phyloP scores from a whole-genome alignment of 2,888 invertebrate species.

The Apodemia hepburni region DNA sequence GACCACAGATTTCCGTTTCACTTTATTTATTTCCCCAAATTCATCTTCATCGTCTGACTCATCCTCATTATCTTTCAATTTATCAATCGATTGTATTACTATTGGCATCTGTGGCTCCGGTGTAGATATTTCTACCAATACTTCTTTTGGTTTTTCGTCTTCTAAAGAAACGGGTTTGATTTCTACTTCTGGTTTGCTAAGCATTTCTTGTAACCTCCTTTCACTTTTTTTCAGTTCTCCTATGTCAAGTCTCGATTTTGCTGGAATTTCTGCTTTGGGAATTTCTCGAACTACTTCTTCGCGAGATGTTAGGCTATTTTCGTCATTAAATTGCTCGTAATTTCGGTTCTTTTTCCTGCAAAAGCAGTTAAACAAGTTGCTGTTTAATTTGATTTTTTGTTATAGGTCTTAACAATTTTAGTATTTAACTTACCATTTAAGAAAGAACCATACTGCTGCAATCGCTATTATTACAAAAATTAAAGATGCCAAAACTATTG shows the following conservation, averaged over 20 bases:
- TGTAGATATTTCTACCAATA: conserved; percentile 43
- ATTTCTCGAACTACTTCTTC: conserved; percentile 40
- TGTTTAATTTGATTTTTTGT: too few species aligned
- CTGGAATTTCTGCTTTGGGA: conserved; percentile 40
- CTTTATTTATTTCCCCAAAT: conserved; percentile 53
- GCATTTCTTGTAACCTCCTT: conserved; percentile 58
- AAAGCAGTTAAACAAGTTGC: conserved; percentile 33
- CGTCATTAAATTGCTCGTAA: conserved; percentile 55
- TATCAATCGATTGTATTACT: conserved; percentile 66
- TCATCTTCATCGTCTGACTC: conserved; percentile 61
- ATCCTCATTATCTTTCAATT: conserved; percentile 57
- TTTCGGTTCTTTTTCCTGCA: conserved; percentile 49
- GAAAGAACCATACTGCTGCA: conserved; percentile 53
- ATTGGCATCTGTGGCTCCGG: conserved; percentile 46
- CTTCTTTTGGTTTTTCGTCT: conserved; percentile 31
- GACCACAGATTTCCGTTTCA: conserved; percentile 70
- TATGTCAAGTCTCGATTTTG: conserved; percentile 54
- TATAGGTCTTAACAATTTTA: background rate
- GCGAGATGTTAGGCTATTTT: conserved; percentile 50
- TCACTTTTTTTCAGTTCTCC: conserved; percentile 63
- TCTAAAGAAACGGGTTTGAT: conserved; percentile 23
- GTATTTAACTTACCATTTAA: conserved; percentile 53
- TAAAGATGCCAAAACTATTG: conserved; percentile 59
- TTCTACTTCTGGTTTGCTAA: conserved; percentile 49
- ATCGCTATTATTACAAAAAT: conserved; percentile 56